These are phyloP conservation scores for Meiosimyza decipiens DNA, from an alignment of 2,888 invertebrate genomes.

Conservation along the genomic window DNA sequence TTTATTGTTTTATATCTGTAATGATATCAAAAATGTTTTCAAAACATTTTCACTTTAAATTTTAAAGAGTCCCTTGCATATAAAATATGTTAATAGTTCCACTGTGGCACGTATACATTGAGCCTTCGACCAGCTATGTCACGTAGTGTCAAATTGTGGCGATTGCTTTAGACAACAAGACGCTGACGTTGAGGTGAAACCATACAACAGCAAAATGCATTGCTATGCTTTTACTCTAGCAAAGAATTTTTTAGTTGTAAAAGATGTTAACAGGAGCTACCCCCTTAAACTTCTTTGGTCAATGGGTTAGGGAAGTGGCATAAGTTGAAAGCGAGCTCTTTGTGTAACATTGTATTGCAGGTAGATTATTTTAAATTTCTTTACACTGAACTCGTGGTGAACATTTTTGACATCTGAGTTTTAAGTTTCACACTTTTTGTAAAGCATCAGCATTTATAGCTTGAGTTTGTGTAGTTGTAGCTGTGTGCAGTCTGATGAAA, in stretches of 20 bases:
- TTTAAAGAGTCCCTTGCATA: no score
- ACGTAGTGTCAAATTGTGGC: no score
- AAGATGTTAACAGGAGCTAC: no score
- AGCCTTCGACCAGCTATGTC: no score
- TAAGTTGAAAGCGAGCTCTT: neutral
- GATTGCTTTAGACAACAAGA: no score
- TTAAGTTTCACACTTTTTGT: neutral
- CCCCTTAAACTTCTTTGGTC: neutral
- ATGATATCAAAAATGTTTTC: no score
- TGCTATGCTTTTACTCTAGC: neutral
- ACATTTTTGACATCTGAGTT: neutral
- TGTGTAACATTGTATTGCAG: neutral
- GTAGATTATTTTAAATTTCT: neutral
- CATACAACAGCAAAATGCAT: no score
- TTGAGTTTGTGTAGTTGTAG: neutral
- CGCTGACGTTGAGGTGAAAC: no score
- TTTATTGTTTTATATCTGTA: no score
- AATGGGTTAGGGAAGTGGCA: neutral
- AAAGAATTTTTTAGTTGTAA: neutral
- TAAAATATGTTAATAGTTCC: no score
- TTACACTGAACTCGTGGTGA: slow-evolving; percentile 3
- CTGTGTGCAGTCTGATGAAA: neutral
- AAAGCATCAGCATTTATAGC: neutral
- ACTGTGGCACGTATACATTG: no score
- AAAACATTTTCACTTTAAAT: no score